Evolutionary conservation across 2,888 invertebrate genomes (phyloP).

Genomic region (Calameuta idolon): DNA sequence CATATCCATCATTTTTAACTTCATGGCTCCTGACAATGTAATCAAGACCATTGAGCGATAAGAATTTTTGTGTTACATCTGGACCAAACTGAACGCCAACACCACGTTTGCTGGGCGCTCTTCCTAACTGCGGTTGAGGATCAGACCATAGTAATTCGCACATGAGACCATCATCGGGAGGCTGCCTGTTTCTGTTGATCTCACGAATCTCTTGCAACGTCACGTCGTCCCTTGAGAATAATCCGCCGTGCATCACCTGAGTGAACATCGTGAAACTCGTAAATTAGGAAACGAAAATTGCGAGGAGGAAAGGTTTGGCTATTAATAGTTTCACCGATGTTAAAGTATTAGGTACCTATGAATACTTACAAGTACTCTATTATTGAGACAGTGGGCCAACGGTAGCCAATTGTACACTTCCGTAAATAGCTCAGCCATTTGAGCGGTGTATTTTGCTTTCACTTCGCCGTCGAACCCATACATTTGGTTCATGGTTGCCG

Average conservation of each 20-base stretch:
- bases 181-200: constrained; percentile 94
- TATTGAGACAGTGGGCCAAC: constrained; percentile 94
- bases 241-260: constrained; percentile 97
- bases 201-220: constrained; percentile 92
- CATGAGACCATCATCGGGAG: constrained; percentile 96
- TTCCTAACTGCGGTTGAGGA: constrained; percentile 90
- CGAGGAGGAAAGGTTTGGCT: background rate
- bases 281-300: background rate
- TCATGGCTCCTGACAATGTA: constrained; percentile 98
- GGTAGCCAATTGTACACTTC: constrained; percentile 99
- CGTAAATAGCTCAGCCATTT: constrained; percentile 98
- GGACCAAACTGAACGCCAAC: constrained; percentile 99
- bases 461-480: constrained; percentile 99
- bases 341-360: background rate
- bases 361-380: constrained; percentile 76
- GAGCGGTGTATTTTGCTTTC: constrained; percentile 91
- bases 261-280: constrained; percentile 4
- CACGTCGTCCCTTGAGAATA: constrained; percentile 93
- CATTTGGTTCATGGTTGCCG: constrained; percentile 98
- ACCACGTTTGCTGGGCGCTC: constrained; percentile 95
- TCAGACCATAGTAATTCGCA: constrained; percentile 99
- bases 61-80: constrained; percentile 91
- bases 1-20: constrained; percentile 96
- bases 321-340: background rate
- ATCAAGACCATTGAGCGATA: constrained; percentile 86